A percentile compares a stretch with the other conserved stretches of the same genome.
phyloP scores from a whole-genome alignment of 2,888 invertebrate genomes.

The Mechanitis mazaeus region DNA sequence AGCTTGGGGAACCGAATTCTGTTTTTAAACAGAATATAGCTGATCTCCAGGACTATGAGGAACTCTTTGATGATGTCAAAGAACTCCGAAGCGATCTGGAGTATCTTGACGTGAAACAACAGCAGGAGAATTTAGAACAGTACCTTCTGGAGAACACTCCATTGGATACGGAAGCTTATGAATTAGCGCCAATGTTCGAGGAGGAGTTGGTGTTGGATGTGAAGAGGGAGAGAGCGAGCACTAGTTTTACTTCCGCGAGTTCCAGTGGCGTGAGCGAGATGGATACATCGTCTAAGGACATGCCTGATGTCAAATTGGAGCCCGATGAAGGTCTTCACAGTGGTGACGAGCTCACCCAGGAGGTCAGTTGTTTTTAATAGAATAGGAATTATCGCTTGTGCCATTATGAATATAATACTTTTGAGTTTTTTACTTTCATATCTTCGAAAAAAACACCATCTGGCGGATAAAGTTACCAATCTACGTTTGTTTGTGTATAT shows the following conservation, averaged over 20 bases:
- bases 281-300: slow-evolving; percentile 39
- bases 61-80: slow-evolving; percentile 56
- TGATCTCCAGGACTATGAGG: slow-evolving; percentile 75
- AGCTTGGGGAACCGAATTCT: slow-evolving; percentile 58
- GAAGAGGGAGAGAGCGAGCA: slow-evolving; percentile 70
- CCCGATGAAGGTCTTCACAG: slow-evolving; percentile 68
- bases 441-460: no score
- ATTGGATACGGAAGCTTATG: slow-evolving; percentile 58
- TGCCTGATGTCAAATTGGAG: slow-evolving; percentile 60
- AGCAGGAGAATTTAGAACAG: slow-evolving; percentile 60
- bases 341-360: slow-evolving; percentile 71
- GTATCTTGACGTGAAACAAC: slow-evolving; percentile 60
- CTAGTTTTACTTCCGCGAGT: slow-evolving; percentile 69
- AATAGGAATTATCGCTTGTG: no score
- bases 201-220: slow-evolving; percentile 59
- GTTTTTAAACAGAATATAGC: slow-evolving; percentile 77
- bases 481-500: no score
- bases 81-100: slow-evolving; percentile 61
- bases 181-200: slow-evolving; percentile 62
- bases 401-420: no score
- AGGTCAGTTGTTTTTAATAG: slow-evolving; percentile 49
- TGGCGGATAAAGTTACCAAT: no score
- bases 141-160: slow-evolving; percentile 67
- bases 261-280: slow-evolving; percentile 73
- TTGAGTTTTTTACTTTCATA: no score